Conservation (phyloP, 1,140 invertebrate genomes). For the Manduca sexta region DNA sequence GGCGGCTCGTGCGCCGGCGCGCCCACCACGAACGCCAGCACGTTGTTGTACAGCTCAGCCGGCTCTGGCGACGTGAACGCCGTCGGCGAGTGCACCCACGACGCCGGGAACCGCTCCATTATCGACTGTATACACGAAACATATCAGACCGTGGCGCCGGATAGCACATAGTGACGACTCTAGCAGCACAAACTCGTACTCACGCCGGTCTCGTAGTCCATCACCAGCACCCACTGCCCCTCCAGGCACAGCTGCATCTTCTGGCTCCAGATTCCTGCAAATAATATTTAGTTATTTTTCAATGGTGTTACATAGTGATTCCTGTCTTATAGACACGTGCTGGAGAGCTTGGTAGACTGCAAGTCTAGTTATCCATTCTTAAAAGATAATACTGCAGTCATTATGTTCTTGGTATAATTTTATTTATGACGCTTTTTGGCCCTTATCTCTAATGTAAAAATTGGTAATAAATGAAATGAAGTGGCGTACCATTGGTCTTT, state of each 20-base stretch:
- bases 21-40: slow-evolving; percentile 95
- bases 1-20: slow-evolving; percentile 52
- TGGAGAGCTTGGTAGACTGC: too few species aligned
- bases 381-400: too few species aligned
- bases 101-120: slow-evolving; percentile 95
- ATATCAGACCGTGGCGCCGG: background rate
- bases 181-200: slow-evolving; percentile 44
- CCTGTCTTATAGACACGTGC: too few species aligned
- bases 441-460: too few species aligned
- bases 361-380: too few species aligned
- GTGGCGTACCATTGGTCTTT: slow-evolving; percentile 88
- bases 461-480: too few species aligned
- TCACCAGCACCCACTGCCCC: slow-evolving; percentile 91
- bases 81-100: slow-evolving; percentile 94
- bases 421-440: too few species aligned
- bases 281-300: background rate
- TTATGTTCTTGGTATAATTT: too few species aligned
- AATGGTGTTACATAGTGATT: background rate
- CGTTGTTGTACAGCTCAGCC: slow-evolving; percentile 98
- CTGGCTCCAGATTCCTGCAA: slow-evolving; percentile 95
- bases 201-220: slow-evolving; percentile 97
- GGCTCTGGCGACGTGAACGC: slow-evolving; percentile 97
- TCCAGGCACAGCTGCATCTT: slow-evolving; percentile 96
- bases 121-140: slow-evolving; percentile 81
- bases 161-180: too few species aligned